phyloP scores from a whole-genome alignment of 2,888 invertebrate species.

The Drosophila acutilabella region DNA sequence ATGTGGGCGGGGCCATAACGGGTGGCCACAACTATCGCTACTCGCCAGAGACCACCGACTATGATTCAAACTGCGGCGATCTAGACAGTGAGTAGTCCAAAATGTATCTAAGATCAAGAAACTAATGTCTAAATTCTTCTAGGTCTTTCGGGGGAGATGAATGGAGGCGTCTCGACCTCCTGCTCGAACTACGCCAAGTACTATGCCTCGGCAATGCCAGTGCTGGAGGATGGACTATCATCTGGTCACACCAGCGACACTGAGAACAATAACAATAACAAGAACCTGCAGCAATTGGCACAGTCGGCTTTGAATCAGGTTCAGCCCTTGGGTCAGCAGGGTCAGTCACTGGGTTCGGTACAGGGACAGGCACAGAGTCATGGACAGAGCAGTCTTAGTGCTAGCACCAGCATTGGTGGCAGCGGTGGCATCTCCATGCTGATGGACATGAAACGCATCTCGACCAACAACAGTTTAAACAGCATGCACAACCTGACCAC shows the following conservation, averaged over 20 bases:
- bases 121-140: neutral
- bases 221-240: conserved; percentile 96
- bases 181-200: conserved; percentile 88
- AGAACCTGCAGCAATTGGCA: conserved; percentile 57
- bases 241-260: conserved; percentile 97
- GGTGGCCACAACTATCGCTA: conserved; percentile 90
- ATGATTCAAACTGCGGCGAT: conserved; percentile 93
- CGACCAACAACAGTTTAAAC: conserved; percentile 82
- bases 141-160: conserved; percentile 86
- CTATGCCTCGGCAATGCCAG: conserved; percentile 93
- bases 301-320: conserved; percentile 17
- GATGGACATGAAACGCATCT: conserved; percentile 83
- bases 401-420: conserved; percentile 66
- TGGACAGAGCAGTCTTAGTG: conserved; percentile 51
- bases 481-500: conserved; percentile 78
- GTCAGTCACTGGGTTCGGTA: conserved; percentile 1
- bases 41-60: conserved; percentile 96
- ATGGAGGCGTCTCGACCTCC: conserved; percentile 87
- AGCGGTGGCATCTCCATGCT: conserved; percentile 83
- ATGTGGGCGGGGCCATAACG: conserved; percentile 52
- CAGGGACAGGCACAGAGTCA: conserved; percentile 28
- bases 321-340: conserved; percentile 3
- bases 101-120: too few relatives aligned
- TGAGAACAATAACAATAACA: conserved; percentile 88
- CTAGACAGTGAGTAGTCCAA: conserved; percentile 89